Evolutionary conservation across 2,113 vertebrate species (phyloP).

Genomic region (Callithrix jacchus): DNA sequence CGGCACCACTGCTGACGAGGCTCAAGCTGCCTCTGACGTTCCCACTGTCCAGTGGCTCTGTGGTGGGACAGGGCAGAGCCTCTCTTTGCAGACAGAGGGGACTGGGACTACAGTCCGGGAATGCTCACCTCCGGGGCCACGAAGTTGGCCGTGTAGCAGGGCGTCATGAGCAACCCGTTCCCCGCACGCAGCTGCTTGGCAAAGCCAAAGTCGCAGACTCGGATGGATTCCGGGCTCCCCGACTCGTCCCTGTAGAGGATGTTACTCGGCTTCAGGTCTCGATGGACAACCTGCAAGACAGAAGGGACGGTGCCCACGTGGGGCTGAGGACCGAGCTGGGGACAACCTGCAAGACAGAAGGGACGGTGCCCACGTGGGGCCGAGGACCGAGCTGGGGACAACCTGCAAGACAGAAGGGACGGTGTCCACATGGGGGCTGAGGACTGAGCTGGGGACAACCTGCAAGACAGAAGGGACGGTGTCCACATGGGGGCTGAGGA

Average conservation of each 20-base stretch:
- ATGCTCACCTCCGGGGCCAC: slow-evolving; percentile 93
- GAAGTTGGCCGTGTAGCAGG: slow-evolving; percentile 97
- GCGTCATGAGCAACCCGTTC: slow-evolving; percentile 96
- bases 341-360: slow-evolving; percentile 86
- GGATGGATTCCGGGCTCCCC: slow-evolving; percentile 92
- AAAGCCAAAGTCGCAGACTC: slow-evolving; percentile 95
- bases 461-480: slow-evolving; percentile 53
- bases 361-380: rapidly evolving
- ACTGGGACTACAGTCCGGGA: rapidly evolving
- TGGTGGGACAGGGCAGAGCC: rapidly evolving
- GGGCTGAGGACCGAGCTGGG: not conserved
- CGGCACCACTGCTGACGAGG: rapidly evolving
- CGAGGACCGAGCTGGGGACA: no score
- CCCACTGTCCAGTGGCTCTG: rapidly evolving
- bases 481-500: rapidly evolving
- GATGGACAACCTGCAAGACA: slow-evolving; percentile 91
- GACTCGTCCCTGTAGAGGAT: slow-evolving; percentile 95
- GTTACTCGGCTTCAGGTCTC: slow-evolving; percentile 97
- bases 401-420: slow-evolving; percentile 83
- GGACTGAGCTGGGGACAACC: no score
- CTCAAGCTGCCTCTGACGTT: rapidly evolving
- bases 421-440: rapidly evolving
- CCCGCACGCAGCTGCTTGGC: slow-evolving; percentile 96
- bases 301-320: rapidly evolving
- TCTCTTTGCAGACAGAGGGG: no score